Evolutionary conservation across 2,113 vertebrate genomes (phyloP).

Genomic region (Eudyptes chrysolophus): DNA sequence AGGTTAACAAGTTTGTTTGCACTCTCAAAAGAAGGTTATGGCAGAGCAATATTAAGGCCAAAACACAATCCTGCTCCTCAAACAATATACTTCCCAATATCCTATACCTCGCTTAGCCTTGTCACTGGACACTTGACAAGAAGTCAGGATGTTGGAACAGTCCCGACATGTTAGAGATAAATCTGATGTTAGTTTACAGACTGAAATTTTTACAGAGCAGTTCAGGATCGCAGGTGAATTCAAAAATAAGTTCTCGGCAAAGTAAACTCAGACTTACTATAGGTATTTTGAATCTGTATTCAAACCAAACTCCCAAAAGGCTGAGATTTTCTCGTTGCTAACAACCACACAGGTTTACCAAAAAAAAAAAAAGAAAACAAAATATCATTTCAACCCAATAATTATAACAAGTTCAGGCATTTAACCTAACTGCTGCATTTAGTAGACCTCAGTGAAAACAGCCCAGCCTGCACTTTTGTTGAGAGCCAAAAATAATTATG

Average conservation of each 20-base stretch:
- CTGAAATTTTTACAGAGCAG: neutral
- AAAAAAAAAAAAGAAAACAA: too few relatives aligned
- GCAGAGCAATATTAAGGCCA: neutral
- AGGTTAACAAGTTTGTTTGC: neutral
- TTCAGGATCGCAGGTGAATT: neutral
- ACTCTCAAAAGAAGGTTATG: neutral
- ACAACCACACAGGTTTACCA: neutral
- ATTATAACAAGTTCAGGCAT: neutral
- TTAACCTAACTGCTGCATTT: neutral
- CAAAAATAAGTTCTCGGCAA: neutral
- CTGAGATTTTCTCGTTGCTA: neutral
- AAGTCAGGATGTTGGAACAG: neutral
- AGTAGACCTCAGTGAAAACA: neutral
- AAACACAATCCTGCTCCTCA: neutral
- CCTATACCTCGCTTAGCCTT: fast-evolving
- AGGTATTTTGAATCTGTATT: neutral
- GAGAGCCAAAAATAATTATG: neutral
- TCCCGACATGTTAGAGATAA: neutral
- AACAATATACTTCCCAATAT: neutral
- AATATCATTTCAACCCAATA: neutral
- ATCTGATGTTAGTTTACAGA: neutral
- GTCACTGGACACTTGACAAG: neutral
- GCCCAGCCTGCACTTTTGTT: neutral
- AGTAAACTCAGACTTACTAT: neutral
- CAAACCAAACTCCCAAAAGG: neutral